phyloP scores from a whole-genome alignment of 2,888 invertebrate species.

The Bombyx huttoni region DNA sequence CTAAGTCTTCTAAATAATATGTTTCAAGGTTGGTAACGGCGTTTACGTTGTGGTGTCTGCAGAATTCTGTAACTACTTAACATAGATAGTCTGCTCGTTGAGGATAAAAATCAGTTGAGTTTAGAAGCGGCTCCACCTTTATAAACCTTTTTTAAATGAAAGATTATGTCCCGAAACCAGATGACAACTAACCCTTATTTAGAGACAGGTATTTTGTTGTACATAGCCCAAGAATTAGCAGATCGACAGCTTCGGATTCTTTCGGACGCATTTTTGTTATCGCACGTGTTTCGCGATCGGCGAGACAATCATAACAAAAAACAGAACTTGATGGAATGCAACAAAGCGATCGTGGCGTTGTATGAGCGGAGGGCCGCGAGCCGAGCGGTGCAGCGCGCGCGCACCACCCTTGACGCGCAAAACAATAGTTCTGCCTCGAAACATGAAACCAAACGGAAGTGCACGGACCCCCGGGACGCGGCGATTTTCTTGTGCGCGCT shows the following conservation, averaged over 20 bases:
- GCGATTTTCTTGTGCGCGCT: constrained; percentile 63
- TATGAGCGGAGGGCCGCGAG: constrained; percentile 9
- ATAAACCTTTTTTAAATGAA: not conserved
- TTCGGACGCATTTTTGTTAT: not conserved
- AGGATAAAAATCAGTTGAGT: not conserved
- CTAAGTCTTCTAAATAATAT: too few species aligned
- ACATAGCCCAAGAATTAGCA: not conserved
- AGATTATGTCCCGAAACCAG: not conserved
- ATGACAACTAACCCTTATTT: not conserved
- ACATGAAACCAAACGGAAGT: constrained; percentile 65
- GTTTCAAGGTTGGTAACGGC: too few species aligned
- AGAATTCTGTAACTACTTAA: too few species aligned
- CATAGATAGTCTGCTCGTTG: too few species aligned
- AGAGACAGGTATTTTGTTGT: not conserved
- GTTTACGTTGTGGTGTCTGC: too few species aligned
- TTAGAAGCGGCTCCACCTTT: not conserved
- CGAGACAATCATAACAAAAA: constrained; percentile 10
- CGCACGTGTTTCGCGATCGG: constrained; percentile 6
- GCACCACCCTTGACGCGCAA: constrained; percentile 45
- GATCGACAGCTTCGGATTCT: not conserved
- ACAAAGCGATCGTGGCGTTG: constrained; percentile 15
- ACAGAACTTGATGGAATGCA: constrained; percentile 12
- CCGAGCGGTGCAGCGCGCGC: constrained; percentile 16
- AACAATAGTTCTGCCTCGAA: constrained; percentile 47
- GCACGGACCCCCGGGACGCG: constrained; percentile 57